Percentiles rank a stretch among this genome's conserved stretches.
Evolutionary conservation across 2,888 invertebrate species (phyloP).

Genomic region (Neoaliturus tenellus): DNA sequence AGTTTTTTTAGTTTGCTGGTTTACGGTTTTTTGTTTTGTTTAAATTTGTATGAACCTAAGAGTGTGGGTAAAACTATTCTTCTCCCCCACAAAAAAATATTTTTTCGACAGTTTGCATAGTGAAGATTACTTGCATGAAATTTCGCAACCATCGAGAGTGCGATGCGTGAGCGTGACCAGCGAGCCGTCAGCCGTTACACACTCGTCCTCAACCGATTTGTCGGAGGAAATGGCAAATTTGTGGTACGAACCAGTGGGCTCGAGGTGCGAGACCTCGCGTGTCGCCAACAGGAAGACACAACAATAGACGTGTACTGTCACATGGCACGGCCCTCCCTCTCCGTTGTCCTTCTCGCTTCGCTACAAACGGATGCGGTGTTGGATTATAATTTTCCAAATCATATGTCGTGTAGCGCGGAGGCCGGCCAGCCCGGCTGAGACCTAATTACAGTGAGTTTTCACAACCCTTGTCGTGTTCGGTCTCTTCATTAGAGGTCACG

Average conservation of each 20-base stretch:
- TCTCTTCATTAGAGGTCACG: conserved; percentile 14
- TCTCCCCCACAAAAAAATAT: too few species aligned
- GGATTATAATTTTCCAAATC: conserved; percentile 33
- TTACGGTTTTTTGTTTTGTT: too few species aligned
- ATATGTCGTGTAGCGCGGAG: conserved; percentile 31
- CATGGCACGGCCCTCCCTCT: conserved; percentile 13
- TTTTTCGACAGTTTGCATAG: too few species aligned
- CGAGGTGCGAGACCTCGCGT: background rate
- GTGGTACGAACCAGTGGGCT: conserved; percentile 15
- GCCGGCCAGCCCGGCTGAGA: background rate
- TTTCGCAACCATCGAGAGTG: too few species aligned
- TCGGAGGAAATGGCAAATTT: conserved; percentile 35
- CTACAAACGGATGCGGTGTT: conserved; percentile 33
- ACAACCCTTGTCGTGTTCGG: conserved; percentile 19
- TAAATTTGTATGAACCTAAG: too few species aligned
- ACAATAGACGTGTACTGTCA: conserved; percentile 20
- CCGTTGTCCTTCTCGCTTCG: conserved; percentile 23
- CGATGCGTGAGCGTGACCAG: too few species aligned
- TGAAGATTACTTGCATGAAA: too few species aligned
- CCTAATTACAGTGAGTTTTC: conserved; percentile 30
- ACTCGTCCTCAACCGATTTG: conserved; percentile 27
- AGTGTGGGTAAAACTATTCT: too few species aligned
- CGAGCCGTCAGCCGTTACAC: background rate
- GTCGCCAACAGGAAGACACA: background rate
- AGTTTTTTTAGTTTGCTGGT: too few species aligned